Percentiles rank a stretch among this genome's conserved stretches.
phyloP scores from a whole-genome alignment of 1,140 invertebrate genomes.

The Drosophila bipectinata region DNA sequence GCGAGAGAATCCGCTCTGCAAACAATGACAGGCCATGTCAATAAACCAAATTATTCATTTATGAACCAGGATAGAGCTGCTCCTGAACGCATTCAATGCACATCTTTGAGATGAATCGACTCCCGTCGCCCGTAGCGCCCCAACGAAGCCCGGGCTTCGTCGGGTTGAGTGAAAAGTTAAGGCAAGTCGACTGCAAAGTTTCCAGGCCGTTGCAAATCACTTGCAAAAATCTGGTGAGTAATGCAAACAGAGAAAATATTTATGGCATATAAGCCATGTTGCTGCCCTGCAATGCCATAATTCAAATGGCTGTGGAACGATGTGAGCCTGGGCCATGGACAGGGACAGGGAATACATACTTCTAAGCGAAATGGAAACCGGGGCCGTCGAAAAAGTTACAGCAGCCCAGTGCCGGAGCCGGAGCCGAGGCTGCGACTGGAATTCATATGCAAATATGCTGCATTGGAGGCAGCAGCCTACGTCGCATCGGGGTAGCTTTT shows the following conservation, averaged over 20 bases:
- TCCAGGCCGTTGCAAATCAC: constrained; percentile 76
- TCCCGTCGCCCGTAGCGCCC: neutral
- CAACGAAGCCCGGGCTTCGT: constrained; percentile 9
- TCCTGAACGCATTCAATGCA: constrained; percentile 17
- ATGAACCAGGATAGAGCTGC: constrained; percentile 9
- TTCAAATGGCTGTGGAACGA: constrained; percentile 67
- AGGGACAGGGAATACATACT: constrained; percentile 9
- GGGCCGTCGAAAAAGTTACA: constrained; percentile 43
- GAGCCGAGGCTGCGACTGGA: constrained; percentile 61
- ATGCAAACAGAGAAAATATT: constrained; percentile 80
- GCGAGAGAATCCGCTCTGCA: neutral
- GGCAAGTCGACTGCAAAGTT: constrained; percentile 70
- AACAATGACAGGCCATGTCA: constrained; percentile 13
- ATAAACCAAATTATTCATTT: constrained; percentile 52
- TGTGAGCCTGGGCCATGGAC: constrained; percentile 24
- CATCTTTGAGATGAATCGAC: constrained; percentile 57
- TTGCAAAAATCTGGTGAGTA: constrained; percentile 74
- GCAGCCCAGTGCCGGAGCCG: constrained; percentile 45
- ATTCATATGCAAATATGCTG: constrained; percentile 76
- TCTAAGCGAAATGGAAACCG: constrained; percentile 22
- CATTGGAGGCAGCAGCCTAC: constrained; percentile 27
- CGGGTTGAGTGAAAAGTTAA: constrained; percentile 15
- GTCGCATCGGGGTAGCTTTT: constrained; percentile 32
- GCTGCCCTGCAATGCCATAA: constrained; percentile 77
- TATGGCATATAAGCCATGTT: constrained; percentile 74